Evolutionary conservation across 2,888 invertebrate species (phyloP), one percentile per base, ranked within the genome.

Genomic region (Hyles lineata): DNA sequence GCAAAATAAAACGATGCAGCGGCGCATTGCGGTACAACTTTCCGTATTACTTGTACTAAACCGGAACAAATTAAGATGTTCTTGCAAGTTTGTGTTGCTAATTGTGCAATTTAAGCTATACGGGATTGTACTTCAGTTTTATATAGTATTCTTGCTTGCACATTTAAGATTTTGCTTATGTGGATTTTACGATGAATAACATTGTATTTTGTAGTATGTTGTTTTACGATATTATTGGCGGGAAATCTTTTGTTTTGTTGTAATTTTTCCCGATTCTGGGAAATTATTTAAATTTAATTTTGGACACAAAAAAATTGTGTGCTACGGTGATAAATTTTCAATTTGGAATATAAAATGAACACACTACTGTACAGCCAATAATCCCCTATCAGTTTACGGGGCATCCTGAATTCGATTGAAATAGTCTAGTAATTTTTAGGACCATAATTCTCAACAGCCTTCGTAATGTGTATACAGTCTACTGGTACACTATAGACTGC

Each of bases 1-100:
- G 90, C 87, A 87, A 90, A 91, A 89, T 85, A 78, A 76, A 58
- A 62, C 73, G 52, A 70, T 73, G 80, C 82, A 80, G 73, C 84
- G 85, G 82, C 82, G 86, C 82, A 82, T 77, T 77, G 75, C 77
- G 73, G 52, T 72, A 77, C 72, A 29, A 63, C 21, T 71, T 60
- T 43, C 21, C 25, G 43, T 59, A 25, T 60, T 70, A 43, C 70
- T 52, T 23, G 69, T 25, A 52, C 9, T 43, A 43, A 70, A n/a
- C 55, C 43, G 67, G 67, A 67, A 67, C 67, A 50, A 67, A 67
- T 67, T 50, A 67, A 67, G 23, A 43, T 21, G 23, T 67, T 67
- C 23, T 23, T 43, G n/a, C 43, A 50, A 63, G 63, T 63, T 63
- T 43, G 21, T 63, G 61, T 63, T 9, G 63, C 21, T 35, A 63